Base-by-base conservation (phyloP, 1,140 invertebrate species). In the Sarcophaga peregrina region DNA sequence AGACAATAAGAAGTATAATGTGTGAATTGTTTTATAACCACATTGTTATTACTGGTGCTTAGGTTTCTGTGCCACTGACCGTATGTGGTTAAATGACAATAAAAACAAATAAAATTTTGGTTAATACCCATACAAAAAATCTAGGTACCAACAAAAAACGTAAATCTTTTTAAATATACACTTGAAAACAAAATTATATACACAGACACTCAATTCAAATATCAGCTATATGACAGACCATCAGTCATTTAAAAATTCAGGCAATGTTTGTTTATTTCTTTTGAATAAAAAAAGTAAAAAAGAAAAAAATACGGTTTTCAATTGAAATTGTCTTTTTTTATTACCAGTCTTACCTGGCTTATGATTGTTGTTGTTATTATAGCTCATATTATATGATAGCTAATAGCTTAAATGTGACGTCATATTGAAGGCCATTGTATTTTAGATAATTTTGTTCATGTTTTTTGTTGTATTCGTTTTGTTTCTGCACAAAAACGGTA, bases 11-110 rank as follows among this genome's bases (percentile, higher is more conserved):
- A n/a, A n/a, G n/a, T n/a, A 37, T 37, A 37, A 37, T 4, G 25
- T 37, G 25, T 37, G 25, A n/a, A 37, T 37, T 37, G 25, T 37
- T 37, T 37, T 37, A 37, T 37, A 37, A 37, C 25, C 25, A 37
- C 25, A 37, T 10, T 52, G 9, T 68, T 9, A 68, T 68, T 68
- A 52, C 8, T 37, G 25, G 25, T 37, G 13, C 50, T 52, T 52
- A 52, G 13, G 9, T 68, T 68, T 68, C 17, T 68, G 62, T 68
- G 62, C 62, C 62, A 68, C 62, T 68, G 62, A 68, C 62, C 62
- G 62, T 20, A 17, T 2, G 25, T 37, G 25, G 25, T 37, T 4
- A 37, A 37, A 37, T 37, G 25, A 37, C 25, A 37, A 37, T 37
- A 37, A 37, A 37, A 37, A 37, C 25, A 37, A 37, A 37, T 4